A percentile compares a stretch with the other conserved stretches of the same genome.
Evolutionary conservation across 2,113 vertebrate genomes (phyloP).

Genomic region (Ciconia maguari): DNA sequence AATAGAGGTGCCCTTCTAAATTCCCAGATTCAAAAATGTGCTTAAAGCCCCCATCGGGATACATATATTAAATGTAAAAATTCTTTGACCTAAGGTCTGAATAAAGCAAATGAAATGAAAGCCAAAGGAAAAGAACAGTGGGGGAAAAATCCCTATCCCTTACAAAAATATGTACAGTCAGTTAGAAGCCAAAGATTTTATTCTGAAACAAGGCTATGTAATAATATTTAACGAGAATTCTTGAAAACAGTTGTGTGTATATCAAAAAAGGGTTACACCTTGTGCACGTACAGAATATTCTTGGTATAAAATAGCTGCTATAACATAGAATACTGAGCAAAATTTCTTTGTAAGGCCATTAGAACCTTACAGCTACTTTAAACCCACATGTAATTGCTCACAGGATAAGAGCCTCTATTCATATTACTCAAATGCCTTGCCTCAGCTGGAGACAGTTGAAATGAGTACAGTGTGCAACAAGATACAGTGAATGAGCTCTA

Average conservation of each 20-base stretch:
- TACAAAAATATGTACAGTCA: not conserved
- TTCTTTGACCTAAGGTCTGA: conserved; percentile 16
- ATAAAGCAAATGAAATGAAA: not conserved
- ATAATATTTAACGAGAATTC: not conserved
- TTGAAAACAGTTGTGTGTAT: not conserved
- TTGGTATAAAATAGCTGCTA: not conserved
- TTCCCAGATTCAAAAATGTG: not conserved
- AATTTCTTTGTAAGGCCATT: not conserved
- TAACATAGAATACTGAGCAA: not conserved
- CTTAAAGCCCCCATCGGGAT: not conserved
- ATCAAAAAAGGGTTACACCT: not conserved
- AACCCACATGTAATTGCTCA: conserved; percentile 21
- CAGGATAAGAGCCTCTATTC: conserved; percentile 47
- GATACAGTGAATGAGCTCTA: conserved; percentile 29
- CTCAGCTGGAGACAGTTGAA: conserved; percentile 44
- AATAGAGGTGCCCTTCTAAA: not conserved
- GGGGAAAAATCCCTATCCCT: not conserved
- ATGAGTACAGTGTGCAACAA: conserved; percentile 30
- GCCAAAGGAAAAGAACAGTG: not conserved
- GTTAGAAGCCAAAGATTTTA: not conserved
- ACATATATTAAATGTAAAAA: not conserved
- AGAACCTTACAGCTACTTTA: conserved; percentile 3
- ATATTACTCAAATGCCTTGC: conserved; percentile 46
- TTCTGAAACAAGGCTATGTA: not conserved
- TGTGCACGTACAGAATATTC: not conserved